Conservation (phyloP, 1,140 invertebrate species). For the Aplysia californica region DNA sequence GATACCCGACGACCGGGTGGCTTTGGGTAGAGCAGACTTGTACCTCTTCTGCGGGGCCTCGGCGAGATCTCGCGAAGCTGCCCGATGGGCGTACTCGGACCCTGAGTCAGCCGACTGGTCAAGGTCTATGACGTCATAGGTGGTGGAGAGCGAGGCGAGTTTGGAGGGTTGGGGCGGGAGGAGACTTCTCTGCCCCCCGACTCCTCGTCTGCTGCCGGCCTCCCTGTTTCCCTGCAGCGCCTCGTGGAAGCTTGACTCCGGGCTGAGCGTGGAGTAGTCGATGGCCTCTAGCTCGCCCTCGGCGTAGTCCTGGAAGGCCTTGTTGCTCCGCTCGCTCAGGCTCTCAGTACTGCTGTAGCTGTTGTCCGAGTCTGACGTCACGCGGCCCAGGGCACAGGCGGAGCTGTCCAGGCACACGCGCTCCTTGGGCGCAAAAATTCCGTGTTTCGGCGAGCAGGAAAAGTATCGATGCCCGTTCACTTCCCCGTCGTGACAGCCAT, state of each 20-base stretch:
- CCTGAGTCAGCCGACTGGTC: too few relatives aligned
- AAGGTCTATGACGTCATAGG: too few relatives aligned
- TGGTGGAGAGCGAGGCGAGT: too few relatives aligned
- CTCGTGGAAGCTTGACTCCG: too few relatives aligned
- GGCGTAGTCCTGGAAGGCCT: slow-evolving; percentile 20
- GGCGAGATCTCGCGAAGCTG: too few relatives aligned
- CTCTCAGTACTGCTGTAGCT: slow-evolving; percentile 18
- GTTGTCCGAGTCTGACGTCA: background rate
- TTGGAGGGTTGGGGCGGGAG: too few relatives aligned
- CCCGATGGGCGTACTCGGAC: too few relatives aligned
- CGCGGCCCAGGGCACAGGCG: background rate
- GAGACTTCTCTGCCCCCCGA: too few relatives aligned
- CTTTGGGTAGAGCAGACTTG: too few relatives aligned
- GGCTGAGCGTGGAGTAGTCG: slow-evolving; percentile 14
- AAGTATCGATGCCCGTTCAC: slow-evolving; percentile 66
- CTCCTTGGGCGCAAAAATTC: slow-evolving; percentile 65
- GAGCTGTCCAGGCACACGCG: slow-evolving; percentile 47
- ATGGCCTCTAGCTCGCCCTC: slow-evolving; percentile 19
- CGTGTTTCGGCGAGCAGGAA: slow-evolving; percentile 56
- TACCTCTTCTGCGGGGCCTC: too few relatives aligned
- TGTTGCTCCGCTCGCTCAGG: slow-evolving; percentile 14
- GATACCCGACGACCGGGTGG: too few relatives aligned
- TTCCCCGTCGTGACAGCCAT: slow-evolving; percentile 64
- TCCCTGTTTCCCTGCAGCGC: background rate
- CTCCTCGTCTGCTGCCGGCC: too few relatives aligned